These are phyloP conservation scores for Perccottus glenii DNA, from an alignment of 2,113 vertebrate species.

Conservation along the genomic window DNA sequence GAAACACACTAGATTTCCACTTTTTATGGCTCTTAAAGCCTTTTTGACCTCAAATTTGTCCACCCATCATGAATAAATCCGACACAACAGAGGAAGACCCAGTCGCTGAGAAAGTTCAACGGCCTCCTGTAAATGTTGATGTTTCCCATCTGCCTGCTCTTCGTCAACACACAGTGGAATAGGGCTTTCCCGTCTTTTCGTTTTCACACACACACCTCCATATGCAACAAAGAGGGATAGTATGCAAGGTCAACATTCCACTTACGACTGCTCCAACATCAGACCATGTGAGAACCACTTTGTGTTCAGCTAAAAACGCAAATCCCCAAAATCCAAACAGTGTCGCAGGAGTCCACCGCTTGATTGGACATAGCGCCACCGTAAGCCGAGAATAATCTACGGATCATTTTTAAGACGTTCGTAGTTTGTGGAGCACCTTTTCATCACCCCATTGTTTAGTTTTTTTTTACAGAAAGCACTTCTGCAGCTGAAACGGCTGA, in stretches of 20 bases:
- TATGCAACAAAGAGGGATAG: not conserved
- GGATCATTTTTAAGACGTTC: too few species aligned
- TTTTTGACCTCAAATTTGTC: not conserved
- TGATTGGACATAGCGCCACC: not conserved
- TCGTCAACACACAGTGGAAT: not conserved
- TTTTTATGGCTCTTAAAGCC: too few species aligned
- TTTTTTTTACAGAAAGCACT: constrained; percentile 11
- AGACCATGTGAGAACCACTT: constrained; percentile 62
- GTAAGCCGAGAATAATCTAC: not conserved
- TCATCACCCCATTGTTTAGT: constrained; percentile 40
- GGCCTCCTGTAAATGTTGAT: not conserved
- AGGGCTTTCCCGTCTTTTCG: not conserved
- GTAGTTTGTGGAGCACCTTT: constrained; percentile 27
- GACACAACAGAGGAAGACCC: not conserved
- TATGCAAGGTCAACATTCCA: constrained; percentile 49
- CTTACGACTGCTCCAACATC: constrained; percentile 39
- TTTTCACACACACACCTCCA: not conserved
- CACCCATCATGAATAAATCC: not conserved
- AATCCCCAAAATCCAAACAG: not conserved
- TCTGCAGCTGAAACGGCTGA: constrained; percentile 2
- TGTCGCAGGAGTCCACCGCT: constrained; percentile 4
- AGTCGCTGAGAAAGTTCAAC: not conserved
- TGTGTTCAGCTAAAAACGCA: constrained; percentile 48
- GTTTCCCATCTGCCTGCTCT: not conserved
- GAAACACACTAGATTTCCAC: not conserved